Evolutionary conservation across 2,888 invertebrate species (phyloP).

Genomic region (Nomada ferruginata): DNA sequence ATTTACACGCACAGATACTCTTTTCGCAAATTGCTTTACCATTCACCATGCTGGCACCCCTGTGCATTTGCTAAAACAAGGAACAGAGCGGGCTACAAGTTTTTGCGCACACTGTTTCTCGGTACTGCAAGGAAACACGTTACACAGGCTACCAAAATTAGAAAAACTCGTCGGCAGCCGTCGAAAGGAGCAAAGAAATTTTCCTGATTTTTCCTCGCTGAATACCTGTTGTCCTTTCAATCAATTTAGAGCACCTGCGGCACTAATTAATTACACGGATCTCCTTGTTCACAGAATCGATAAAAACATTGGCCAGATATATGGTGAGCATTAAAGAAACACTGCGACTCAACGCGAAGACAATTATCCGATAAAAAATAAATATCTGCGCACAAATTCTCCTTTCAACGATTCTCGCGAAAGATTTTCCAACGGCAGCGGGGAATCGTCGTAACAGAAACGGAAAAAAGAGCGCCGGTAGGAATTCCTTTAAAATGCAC

Average conservation of each 20-base stretch:
- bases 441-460: not conserved
- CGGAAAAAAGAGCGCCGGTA: not conserved
- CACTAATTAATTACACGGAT: not conserved
- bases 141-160: slow-evolving; percentile 8
- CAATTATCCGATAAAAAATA: not conserved
- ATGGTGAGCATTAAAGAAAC: no score
- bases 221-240: not conserved
- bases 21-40: slow-evolving; percentile 17
- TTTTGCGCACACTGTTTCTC: not conserved
- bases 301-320: not conserved
- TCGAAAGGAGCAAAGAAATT: not conserved
- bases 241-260: not conserved
- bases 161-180: not conserved
- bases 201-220: not conserved
- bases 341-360: no score
- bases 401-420: not conserved
- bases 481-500: not conserved
- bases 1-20: slow-evolving; percentile 14
- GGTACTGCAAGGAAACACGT: not conserved
- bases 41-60: not conserved
- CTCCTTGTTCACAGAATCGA: not conserved
- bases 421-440: not conserved
- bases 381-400: not conserved
- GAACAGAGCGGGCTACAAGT: not conserved
- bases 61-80: not conserved